phyloP scores from a whole-genome alignment of 2,888 invertebrate species.

The Cephonodes hylas region DNA sequence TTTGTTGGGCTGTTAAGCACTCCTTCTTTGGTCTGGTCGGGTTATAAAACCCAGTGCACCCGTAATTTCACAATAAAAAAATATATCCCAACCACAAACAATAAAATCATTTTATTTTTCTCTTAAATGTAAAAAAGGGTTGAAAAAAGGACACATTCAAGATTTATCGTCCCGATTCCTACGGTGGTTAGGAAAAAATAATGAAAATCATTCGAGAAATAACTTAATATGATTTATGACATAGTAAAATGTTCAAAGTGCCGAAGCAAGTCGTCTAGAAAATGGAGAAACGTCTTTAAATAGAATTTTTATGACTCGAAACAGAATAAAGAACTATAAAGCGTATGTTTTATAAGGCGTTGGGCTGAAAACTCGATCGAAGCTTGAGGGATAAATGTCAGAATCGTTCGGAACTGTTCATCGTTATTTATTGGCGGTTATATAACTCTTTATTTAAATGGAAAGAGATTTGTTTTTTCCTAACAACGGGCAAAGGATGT shows the following conservation, averaged over 20 bases:
- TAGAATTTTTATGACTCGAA: conserved; percentile 34
- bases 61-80: conserved; percentile 2
- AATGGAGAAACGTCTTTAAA: conserved; percentile 29
- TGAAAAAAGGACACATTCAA: background rate
- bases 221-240: conserved; percentile 31
- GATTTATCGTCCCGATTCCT: background rate
- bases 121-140: background rate
- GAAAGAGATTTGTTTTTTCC: conserved; percentile 2
- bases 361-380: conserved; percentile 19
- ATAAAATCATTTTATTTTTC: background rate
- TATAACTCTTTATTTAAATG: conserved; percentile 21
- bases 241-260: conserved; percentile 23
- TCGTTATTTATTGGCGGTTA: conserved; percentile 39
- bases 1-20: conserved; percentile 8
- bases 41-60: conserved; percentile 3
- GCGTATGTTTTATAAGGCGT: conserved; percentile 23
- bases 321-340: conserved; percentile 37
- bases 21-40: background rate
- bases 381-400: conserved; percentile 37
- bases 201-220: conserved; percentile 22
- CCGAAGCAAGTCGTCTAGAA: conserved; percentile 16
- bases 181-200: background rate
- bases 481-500: background rate
- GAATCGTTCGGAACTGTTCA: conserved; percentile 30
- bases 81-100: conserved; percentile 3